These are phyloP conservation scores for Cottoperca gobio DNA, from an alignment of 2,797 vertebrate genomes.

Conservation along the genomic window DNA sequence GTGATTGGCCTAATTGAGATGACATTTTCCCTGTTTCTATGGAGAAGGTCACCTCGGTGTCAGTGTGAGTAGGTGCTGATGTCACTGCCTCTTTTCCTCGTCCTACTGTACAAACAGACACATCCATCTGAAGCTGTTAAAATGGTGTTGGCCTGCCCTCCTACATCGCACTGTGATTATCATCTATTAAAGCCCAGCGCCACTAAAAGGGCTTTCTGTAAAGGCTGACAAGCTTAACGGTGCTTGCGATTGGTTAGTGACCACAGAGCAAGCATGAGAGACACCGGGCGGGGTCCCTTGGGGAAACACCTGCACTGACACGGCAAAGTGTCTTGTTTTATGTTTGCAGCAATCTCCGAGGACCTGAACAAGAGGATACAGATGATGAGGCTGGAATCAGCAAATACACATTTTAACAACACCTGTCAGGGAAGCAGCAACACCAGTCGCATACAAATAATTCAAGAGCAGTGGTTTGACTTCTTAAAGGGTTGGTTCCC, in stretches of 20 bases:
- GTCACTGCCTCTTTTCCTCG: conserved; percentile 49
- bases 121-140: conserved; percentile 73
- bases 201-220: conserved; percentile 42
- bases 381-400: conserved; percentile 49
- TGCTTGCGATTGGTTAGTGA: conserved; percentile 49
- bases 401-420: conserved; percentile 50
- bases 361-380: conserved; percentile 17
- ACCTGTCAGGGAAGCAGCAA: conserved; percentile 29
- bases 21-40: conserved; percentile 73
- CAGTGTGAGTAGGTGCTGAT: conserved; percentile 59
- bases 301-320: conserved; percentile 34
- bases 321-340: conserved; percentile 43
- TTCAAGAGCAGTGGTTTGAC: not conserved
- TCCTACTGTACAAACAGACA: conserved; percentile 53
- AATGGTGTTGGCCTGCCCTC: conserved; percentile 57
- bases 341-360: conserved; percentile 37
- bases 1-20: conserved; percentile 81
- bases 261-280: conserved; percentile 28
- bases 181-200: conserved; percentile 70
- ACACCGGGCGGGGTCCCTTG: conserved; percentile 11
- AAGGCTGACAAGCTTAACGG: conserved; percentile 55
- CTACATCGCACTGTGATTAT: conserved; percentile 70
- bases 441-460: conserved; percentile 36
- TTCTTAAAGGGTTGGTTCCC: conserved; percentile 22
- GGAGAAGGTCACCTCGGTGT: conserved; percentile 77